phyloP scores from a whole-genome alignment of 2,797 vertebrate species.

The Chaunax sp. region DNA sequence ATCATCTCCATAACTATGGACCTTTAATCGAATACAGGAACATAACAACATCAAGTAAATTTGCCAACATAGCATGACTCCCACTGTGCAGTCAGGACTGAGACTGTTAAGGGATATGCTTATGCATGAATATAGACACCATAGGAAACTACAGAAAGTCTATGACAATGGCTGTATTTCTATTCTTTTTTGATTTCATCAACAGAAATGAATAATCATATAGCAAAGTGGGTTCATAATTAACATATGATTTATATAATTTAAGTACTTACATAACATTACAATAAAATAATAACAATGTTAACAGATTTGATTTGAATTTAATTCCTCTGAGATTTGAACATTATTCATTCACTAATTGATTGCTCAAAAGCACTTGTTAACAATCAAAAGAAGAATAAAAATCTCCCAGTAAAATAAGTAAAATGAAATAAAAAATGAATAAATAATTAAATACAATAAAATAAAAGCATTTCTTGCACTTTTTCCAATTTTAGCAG shows the following conservation, averaged over 20 bases:
- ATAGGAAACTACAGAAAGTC: background rate
- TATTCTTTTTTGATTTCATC: too few relatives aligned
- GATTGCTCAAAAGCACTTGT: too few relatives aligned
- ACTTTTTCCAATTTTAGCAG: conserved; percentile 40
- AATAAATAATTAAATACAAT: too few relatives aligned
- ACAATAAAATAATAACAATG: too few relatives aligned
- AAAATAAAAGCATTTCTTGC: conserved; percentile 9
- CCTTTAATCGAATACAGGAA: conserved; percentile 29
- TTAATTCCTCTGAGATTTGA: background rate
- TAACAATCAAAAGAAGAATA: too few relatives aligned
- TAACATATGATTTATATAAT: background rate
- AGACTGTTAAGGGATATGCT: background rate
- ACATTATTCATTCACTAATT: too few relatives aligned
- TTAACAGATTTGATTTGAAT: too few relatives aligned
- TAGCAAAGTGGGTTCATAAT: background rate
- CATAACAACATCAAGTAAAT: conserved; percentile 16
- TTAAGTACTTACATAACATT: too few relatives aligned
- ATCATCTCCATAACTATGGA: conserved; percentile 35
- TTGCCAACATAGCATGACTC: conserved; percentile 9
- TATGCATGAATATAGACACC: background rate
- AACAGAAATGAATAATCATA: background rate
- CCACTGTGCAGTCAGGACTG: too few relatives aligned
- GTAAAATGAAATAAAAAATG: too few relatives aligned
- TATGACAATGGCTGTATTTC: background rate
- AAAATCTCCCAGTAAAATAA: too few relatives aligned